Base-by-base conservation (phyloP, 2,113 vertebrate species). In the Paraplagusia blochii region DNA sequence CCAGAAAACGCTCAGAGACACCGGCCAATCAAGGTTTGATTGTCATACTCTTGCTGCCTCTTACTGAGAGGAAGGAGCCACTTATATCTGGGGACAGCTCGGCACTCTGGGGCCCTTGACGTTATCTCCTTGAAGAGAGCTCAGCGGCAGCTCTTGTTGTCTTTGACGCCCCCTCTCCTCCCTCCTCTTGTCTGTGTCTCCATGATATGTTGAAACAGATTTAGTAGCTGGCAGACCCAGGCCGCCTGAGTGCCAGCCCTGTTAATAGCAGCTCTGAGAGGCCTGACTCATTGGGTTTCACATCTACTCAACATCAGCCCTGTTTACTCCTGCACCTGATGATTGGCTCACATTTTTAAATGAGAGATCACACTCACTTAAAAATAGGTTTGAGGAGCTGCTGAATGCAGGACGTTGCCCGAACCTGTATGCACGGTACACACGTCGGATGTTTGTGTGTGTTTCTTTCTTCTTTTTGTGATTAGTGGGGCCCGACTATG, bases 201-300 rank as follows among this genome's bases (percentile, higher is more conserved):
- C 60, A 68, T 47, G 45, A 74, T 50, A 39, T 75, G 76, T 83
- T 65, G 63, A 71, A 80, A 58, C 69, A 64, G 67, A 83, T 85
- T 86, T 75, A 82, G 78, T 47, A 15, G 47, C 65, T 84, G 77
- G 73, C 77, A 79, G 14, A 15, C 17, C 13, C 40, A 8, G n/a
- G 45, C 34, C 9, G 43, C 55, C 46, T 67, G 58, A 62, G 66
- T 72, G 83, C 72, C 80, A 80, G 67, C 66, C 61, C 58, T 1
- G 36, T 79, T 83, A 83, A 84, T 73, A 67, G 71, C 51, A 53
- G 80, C 76, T 80, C 74, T 85, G 74, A 85, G 88, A 87, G 47
- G 58, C 42, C 69, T 77, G 76, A 85, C 74, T 86, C 84, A 81
- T 74, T 47, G 72, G 62, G 66, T 78, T 82, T 73, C 78, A 71